Base-by-base conservation (phyloP, 2,888 invertebrate species). In the Polyommatus iphigenia region DNA sequence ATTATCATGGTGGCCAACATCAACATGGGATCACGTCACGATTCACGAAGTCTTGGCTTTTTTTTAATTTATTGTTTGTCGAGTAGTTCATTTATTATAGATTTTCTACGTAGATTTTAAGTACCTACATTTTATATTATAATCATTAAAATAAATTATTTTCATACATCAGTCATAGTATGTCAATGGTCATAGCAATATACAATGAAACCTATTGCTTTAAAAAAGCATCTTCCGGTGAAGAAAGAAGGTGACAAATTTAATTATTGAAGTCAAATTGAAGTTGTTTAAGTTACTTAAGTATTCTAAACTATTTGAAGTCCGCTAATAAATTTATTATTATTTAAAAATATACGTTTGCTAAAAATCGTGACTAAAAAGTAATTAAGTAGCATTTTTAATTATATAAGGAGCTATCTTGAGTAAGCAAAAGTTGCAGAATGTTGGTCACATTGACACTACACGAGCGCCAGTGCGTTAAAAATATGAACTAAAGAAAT, bases 401-500 rank as follows among this genome's bases (percentile, higher is more conserved):
- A 72, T 72, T n/a, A 18, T 50, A 54, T 41, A 54, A 29, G 50
- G 20, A 54, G 41, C 18, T 54, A 75, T 18, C 29, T 75, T 71
- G 76, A 41, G 71, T 72, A 62, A 57, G 7, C 72, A 71, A 59
- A 67, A 67, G 15, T 67, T 80, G 20, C 78, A 5, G 41, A 78
- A 41, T 50, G 67, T 78, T 81, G 81, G 80, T 46, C 79, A 77
- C 54, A 78, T 62, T 78, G 80, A 77, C 77, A 80, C 79, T 72
- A 81, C 80, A 84, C 81, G 79, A 86, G 89, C 91, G 92, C 90
- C 85, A 80, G 82, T 81, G 92, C 87, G 92, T 79, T 78, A 4
- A 84, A 87, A 86, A 82, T 77, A 73, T 80, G 89, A 89, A 94
- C 93, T 90, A 93, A 88, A 85, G 81, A 83, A 85, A 84, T 85